Base-by-base conservation (phyloP, 1,140 invertebrate genomes). In the Drosophila micromelanica region DNA sequence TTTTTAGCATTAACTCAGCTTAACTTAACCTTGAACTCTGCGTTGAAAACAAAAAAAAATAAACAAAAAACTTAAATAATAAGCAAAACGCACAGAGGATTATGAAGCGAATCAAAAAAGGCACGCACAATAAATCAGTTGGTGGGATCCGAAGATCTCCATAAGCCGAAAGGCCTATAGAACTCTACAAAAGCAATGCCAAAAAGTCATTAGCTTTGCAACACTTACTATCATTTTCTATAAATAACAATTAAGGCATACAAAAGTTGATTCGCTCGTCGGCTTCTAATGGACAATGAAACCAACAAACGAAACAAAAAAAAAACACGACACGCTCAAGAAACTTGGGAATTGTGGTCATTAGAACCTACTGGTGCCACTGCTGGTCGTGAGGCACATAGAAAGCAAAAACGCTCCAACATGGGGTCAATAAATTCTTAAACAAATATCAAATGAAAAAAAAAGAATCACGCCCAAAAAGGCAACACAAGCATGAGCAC, bases 161-260 rank as follows among this genome's bases (percentile, higher is more conserved):
- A 46, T 23, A 61, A 37, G 54, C 75, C 64, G 67, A 68, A 70
- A 73, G 57, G 77, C 78, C 78, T 74, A 85, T 67, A 35, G 42
- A 37, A 54, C 48, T 35, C 13, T 6, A 57, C 48, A 61, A n/a
- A 38, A 38, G 37, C 43, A 15, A 37, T 38, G 30, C 57, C 57
- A 64, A 72, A 76, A 69, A 70, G 62, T 89, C 84, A 87, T 87
- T 87, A 87, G 84, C 68, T 80, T 76, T 79, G 80, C 74, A 79
- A 71, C 84, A 87, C 73, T 87, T 85, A 69, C 84, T 86, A 87
- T 89, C 82, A 87, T 84, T 89, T 72, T 73, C 82, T 89, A 87
- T 87, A 87, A 89, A 87, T 87, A 87, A 87, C 84, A 87, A 87
- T 87, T 87, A 80, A 87, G 80, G 82, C 84, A 89, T 79, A 73